These are phyloP conservation scores for Rhinopomastus cyanomelas DNA, from an alignment of 2,113 vertebrate genomes.

Conservation along the genomic window DNA sequence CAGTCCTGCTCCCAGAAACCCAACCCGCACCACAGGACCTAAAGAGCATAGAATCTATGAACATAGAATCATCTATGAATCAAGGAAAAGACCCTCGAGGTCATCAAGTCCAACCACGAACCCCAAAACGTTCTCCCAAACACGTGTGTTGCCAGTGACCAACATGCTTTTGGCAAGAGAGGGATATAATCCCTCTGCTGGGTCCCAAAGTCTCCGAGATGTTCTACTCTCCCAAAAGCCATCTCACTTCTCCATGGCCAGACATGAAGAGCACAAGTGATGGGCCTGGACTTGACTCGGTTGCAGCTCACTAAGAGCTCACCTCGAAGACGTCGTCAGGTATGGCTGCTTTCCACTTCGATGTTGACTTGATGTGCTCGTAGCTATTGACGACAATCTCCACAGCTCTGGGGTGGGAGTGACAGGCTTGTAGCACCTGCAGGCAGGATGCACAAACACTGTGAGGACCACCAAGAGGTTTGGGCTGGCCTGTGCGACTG, in stretches of 20 bases:
- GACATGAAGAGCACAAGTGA: background rate
- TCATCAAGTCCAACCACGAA: too few relatives aligned
- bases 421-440: conserved; percentile 89
- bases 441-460: background rate
- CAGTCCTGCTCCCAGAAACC: background rate
- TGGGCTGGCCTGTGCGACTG: background rate
- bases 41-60: too few relatives aligned
- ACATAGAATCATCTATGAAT: too few relatives aligned
- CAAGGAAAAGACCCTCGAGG: too few relatives aligned
- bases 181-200: background rate
- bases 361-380: conserved; percentile 82
- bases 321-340: conserved; percentile 88
- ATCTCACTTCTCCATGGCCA: background rate
- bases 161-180: background rate
- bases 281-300: background rate
- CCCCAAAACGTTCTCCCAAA: background rate
- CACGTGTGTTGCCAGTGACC: background rate
- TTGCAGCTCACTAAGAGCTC: background rate
- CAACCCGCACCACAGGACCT: background rate
- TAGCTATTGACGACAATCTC: conserved; percentile 90
- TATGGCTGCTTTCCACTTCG: conserved; percentile 87
- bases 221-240: background rate
- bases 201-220: background rate
- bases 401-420: conserved; percentile 82
- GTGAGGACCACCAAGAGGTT: background rate